Evolutionary conservation across 1,140 invertebrate genomes (phyloP), one percentile per base, ranked within the genome.

Genomic region (Asobara japonica): DNA sequence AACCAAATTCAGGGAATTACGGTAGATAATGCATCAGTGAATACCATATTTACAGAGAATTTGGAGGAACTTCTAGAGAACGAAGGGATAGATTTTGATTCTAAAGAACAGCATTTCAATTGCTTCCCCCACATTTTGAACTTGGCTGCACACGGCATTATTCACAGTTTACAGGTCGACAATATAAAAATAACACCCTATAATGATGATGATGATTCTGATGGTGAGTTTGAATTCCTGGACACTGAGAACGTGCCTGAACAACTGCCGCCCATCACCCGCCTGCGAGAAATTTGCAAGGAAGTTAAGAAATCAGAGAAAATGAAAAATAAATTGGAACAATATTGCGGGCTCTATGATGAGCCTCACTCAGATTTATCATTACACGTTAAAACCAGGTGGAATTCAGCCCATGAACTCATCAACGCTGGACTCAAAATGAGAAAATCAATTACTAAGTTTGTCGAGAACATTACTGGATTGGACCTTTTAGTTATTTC

Each of bases 1-100:
- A 72, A 81, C 76, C 79, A 80, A 80, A 76, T 81, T 66, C 76
- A 80, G 61, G 70, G 74, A 1, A 76, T 76, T 4, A 74, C 75
- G 3, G 77, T 79, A 16, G 77, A 77, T 41, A 77, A 77, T 65
- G 74, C 77, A 25, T 70, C 74, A 64, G 73, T 76, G 56, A 79
- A 78, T 64, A 75, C 74, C 10, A 75, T 30, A 65, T 78, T 76
- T 65, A 68, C 78, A 33, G 13, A 30, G 13, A 36, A 77, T 36
- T 31, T 75, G 11, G n/a, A 8, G 22, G 18, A 69, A 31, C n/a
- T 48, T 2, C n/a, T 74, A n/a, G 33, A n/a, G 10, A 29, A 60
- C 11, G 18, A 70, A 2, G 16, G 29, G 0, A 30, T 61, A 13
- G 10, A 33, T 61, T 73, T 65, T 29, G 51, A 65, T 60, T 5